phyloP scores from a whole-genome alignment of 2,888 invertebrate genomes.

The Euphydryas editha region DNA sequence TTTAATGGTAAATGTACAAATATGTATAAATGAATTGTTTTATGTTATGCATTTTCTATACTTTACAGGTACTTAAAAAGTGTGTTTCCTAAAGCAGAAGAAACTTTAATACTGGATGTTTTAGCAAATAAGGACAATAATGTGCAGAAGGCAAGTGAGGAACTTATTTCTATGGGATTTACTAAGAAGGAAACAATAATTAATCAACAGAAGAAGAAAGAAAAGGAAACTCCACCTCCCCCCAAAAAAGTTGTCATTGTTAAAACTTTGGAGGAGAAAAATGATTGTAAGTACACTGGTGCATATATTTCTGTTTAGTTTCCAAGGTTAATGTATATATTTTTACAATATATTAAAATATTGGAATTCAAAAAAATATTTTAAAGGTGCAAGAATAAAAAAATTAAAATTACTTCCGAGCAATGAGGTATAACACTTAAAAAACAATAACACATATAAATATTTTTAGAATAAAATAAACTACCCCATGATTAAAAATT shows the following conservation, averaged over 20 bases:
- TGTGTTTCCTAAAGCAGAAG: conserved; percentile 95
- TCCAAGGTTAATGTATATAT: too few species aligned
- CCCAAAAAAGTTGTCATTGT: conserved; percentile 84
- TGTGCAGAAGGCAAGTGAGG: conserved; percentile 94
- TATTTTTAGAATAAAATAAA: too few species aligned
- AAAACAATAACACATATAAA: too few species aligned
- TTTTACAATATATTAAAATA: too few species aligned
- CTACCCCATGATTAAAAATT: too few species aligned
- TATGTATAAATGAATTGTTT: neutral
- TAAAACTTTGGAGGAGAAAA: conserved; percentile 88
- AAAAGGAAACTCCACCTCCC: conserved; percentile 57
- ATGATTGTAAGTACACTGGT: conserved; percentile 81
- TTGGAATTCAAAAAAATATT: too few species aligned
- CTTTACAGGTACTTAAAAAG: conserved; percentile 93
- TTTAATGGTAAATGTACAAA: neutral
- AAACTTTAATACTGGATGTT: conserved; percentile 92
- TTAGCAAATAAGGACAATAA: conserved; percentile 94
- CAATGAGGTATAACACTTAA: too few species aligned
- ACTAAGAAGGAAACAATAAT: conserved; percentile 87
- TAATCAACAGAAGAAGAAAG: conserved; percentile 57
- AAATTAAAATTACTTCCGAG: too few species aligned
- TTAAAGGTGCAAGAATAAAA: too few species aligned
- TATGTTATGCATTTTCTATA: conserved; percentile 24
- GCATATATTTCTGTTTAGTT: neutral
- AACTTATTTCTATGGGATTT: conserved; percentile 91